A percentile compares a stretch with the other conserved stretches of the same genome.
Conservation (phyloP, 2,888 invertebrate species). For the Harpalus rubripes region DNA sequence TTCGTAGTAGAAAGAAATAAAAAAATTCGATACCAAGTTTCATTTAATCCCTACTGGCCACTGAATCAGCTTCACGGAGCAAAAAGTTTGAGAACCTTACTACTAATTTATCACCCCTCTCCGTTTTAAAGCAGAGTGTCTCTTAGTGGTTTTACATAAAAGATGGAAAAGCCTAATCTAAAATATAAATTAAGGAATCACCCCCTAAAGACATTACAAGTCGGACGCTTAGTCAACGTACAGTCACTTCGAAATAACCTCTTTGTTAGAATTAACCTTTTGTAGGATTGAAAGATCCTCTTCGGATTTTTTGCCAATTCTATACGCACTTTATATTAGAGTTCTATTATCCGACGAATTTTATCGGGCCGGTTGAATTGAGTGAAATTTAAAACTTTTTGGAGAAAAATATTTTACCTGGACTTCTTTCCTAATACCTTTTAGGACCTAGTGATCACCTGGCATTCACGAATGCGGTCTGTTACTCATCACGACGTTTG, state of each 20-base stretch:
- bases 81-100: neutral
- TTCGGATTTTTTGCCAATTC: slow-evolving; percentile 7
- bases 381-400: slow-evolving; percentile 41
- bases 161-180: slow-evolving; percentile 53
- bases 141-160: slow-evolving; percentile 55
- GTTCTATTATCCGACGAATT: slow-evolving; percentile 8
- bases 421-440: neutral
- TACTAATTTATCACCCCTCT: neutral
- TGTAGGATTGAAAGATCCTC: neutral
- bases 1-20: no score
- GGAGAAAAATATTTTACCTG: slow-evolving; percentile 38
- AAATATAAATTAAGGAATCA: slow-evolving; percentile 63
- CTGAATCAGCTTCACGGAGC: neutral
- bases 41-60: no score
- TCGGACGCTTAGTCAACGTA: slow-evolving; percentile 35
- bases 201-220: slow-evolving; percentile 47
- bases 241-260: slow-evolving; percentile 1
- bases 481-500: slow-evolving; percentile 2
- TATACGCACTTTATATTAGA: slow-evolving; percentile 19
- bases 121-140: neutral
- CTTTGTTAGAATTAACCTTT: slow-evolving; percentile 15
- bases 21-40: no score
- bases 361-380: neutral
- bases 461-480: neutral
- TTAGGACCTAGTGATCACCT: neutral